Base-by-base conservation (phyloP, 2,113 vertebrate species). In the Syngnathus scovelli region DNA sequence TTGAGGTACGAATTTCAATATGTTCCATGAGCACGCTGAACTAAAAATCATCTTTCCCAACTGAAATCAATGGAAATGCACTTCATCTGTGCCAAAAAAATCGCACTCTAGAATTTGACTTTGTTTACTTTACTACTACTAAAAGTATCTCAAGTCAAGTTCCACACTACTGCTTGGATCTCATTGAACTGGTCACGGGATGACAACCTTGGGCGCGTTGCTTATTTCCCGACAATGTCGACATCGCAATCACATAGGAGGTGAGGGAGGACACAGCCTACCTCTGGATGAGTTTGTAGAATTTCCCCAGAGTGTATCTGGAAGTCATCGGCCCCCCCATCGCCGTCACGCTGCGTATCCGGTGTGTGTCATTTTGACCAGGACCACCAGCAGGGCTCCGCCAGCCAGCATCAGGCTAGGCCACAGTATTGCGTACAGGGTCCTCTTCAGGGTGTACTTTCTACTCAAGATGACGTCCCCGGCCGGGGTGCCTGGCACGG, bases 341-440 rank as follows among this genome's bases (percentile, higher is more conserved):
- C 19, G 65, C 37, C 0, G 66, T 54, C 61, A 78, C 46, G 0
- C 64, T 46, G 38, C 71, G 54, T 2, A 89, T 68, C 70, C 86
- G n/a, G n/a, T n/a, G n/a, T 94, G 93, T 0, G 89, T 93, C 69
- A 93, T 66, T 76, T 90, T 93, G 39, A 94, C 92, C 59, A 94
- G 84, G 5, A 87, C 91, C 64, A 92, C 87, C 71, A 94, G 87
- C 80, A 92, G 77, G n/a, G 69, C 87, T 0, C 94, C 93, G 0
- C 90, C 92, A 0, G 77, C 66, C 71, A 95, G 81, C 82, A 93
- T 91, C 76, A 94, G 68, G 1, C 84, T 81, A 18, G 93, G 91
- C 93, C 93, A 94, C 51, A 91, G 77, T 70, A 94, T 66, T 8
- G 89, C 91, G 13, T 87, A 78, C 77, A 93, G 80, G 44, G 85